Percentiles rank a stretch among this genome's conserved stretches.
Evolutionary conservation across 2,113 vertebrate genomes (phyloP).

Genomic region (Heterotis niloticus): DNA sequence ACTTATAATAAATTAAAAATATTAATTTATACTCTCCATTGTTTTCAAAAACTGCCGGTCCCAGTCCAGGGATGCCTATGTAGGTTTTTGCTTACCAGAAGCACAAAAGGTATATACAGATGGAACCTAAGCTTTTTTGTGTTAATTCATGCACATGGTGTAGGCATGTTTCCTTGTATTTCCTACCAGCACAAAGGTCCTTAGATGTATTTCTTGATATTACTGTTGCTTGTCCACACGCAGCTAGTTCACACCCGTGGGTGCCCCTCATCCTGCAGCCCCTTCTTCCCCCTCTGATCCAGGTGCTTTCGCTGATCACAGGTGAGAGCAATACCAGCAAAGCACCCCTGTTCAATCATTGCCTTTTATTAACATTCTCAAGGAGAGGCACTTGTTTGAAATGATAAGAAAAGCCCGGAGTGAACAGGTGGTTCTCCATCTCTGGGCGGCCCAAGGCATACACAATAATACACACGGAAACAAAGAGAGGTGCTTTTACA

Average conservation of each 20-base stretch:
- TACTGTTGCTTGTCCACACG: not conserved
- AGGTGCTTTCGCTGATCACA: constrained; percentile 71
- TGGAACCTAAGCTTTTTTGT: no score
- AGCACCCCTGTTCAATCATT: constrained; percentile 67
- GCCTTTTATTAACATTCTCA: constrained; percentile 67
- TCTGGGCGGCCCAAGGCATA: not conserved
- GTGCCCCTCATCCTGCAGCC: not conserved
- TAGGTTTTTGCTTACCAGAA: no score
- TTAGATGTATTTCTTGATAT: not conserved
- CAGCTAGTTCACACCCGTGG: not conserved
- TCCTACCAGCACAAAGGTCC: constrained; percentile 11
- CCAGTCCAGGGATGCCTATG: no score
- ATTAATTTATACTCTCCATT: no score
- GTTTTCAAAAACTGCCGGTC: no score
- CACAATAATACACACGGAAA: constrained; percentile 6
- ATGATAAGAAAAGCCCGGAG: constrained; percentile 57
- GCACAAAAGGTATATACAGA: no score
- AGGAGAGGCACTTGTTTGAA: constrained; percentile 68
- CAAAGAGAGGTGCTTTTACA: not conserved
- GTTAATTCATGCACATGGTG: no score
- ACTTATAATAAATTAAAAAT: no score
- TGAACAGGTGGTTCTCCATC: not conserved
- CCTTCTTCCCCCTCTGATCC: constrained; percentile 26
- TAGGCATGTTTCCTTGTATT: no score
- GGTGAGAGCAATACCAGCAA: constrained; percentile 54